Conservation (phyloP, 1,140 invertebrate genomes). For the Arctopsyche grandis region DNA sequence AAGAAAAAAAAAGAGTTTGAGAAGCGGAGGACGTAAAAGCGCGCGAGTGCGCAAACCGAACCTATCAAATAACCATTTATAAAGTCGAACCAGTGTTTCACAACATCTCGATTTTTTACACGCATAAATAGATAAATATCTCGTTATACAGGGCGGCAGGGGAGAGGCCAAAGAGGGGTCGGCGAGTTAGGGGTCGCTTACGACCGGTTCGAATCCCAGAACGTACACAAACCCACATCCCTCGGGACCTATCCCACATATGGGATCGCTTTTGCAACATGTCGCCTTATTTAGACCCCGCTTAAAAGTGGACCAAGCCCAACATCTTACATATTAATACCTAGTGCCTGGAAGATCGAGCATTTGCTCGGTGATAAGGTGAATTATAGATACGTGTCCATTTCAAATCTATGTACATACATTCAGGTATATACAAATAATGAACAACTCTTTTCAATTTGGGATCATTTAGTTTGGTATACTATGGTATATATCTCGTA, state of each 20-base stretch:
- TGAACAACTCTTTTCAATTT: too few species aligned
- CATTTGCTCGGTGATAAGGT: too few species aligned
- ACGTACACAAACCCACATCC: not conserved
- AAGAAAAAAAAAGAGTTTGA: too few species aligned
- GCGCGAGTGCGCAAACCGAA: conserved; percentile 19
- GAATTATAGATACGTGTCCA: not conserved
- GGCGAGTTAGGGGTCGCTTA: conserved; percentile 24
- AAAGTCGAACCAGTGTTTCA: conserved; percentile 53
- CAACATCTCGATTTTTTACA: conserved; percentile 53
- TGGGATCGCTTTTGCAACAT: conserved; percentile 43
- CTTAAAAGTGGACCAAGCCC: too few species aligned
- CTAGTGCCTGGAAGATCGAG: too few species aligned
- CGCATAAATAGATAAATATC: conserved; percentile 52
- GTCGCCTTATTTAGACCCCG: not conserved
- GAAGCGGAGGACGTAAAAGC: not conserved
- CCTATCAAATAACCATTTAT: conserved; percentile 54
- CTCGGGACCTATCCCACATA: conserved; percentile 31
- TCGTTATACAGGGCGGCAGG: conserved; percentile 14
- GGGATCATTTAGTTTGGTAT: too few species aligned
- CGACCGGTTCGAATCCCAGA: conserved; percentile 17
- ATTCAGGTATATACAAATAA: too few species aligned
- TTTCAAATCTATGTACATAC: not conserved
- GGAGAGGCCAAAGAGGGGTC: not conserved
- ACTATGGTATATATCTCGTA: too few species aligned
- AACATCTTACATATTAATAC: too few species aligned